A percentile compares a stretch with the other conserved stretches of the same genome.
Evolutionary conservation across 1,140 invertebrate genomes (phyloP).

Genomic region (Hydropsyche tenuis): DNA sequence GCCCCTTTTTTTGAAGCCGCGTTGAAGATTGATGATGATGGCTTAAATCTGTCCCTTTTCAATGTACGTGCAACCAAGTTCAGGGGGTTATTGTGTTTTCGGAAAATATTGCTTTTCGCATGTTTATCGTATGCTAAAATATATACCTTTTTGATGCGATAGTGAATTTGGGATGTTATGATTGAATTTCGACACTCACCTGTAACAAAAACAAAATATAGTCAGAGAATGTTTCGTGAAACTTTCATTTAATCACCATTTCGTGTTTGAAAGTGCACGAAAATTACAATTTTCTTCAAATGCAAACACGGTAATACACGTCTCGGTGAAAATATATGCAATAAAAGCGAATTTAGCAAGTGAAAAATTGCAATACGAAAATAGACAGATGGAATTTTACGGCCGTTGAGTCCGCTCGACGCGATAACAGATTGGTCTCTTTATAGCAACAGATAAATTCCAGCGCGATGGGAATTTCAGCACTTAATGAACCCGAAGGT

Average conservation of each 20-base stretch:
- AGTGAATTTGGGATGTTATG: no score
- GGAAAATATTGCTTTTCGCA: no score
- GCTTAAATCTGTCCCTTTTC: not conserved
- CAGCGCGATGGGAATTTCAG: constrained; percentile 15
- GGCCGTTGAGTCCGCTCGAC: constrained; percentile 9
- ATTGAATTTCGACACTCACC: not conserved
- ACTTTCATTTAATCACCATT: no score
- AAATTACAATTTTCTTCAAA: no score
- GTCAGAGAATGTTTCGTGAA: no score
- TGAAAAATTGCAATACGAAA: constrained; percentile 23
- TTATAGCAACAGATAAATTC: constrained; percentile 32
- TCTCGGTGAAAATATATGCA: constrained; percentile 16
- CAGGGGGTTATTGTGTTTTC: not conserved
- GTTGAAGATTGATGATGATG: constrained; percentile 11
- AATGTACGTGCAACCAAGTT: not conserved
- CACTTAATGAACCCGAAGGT: constrained; percentile 23
- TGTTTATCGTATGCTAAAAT: no score
- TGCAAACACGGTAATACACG: no score
- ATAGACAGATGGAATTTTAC: constrained; percentile 27
- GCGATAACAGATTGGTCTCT: constrained; percentile 31
- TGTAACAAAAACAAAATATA: not conserved
- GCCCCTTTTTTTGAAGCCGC: not conserved
- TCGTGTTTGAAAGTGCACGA: no score
- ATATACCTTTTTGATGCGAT: no score
- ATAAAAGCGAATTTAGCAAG: constrained; percentile 15